phyloP scores from a whole-genome alignment of 2,888 invertebrate species.

The Stenodera caucasica region DNA sequence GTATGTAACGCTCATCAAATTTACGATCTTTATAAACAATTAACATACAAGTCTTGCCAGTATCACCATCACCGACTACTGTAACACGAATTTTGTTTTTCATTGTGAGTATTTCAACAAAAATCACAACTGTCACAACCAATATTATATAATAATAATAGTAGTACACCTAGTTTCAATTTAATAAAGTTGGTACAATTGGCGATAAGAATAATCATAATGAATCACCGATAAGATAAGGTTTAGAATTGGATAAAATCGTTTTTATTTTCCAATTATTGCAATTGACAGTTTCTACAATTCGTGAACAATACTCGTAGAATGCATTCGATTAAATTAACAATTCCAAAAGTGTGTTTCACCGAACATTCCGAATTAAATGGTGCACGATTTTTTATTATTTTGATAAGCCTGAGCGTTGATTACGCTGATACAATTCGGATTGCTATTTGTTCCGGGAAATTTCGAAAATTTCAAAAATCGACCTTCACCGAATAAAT shows the following conservation, averaged over 20 bases:
- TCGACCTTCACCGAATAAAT: too few species aligned
- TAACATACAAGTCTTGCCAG: conserved; percentile 87
- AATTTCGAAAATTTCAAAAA: conserved; percentile 11
- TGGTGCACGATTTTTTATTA: conserved; percentile 35
- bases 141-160: too few species aligned
- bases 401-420: conserved; percentile 29
- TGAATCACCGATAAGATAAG: neutral
- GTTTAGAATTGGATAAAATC: neutral
- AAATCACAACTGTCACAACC: too few species aligned
- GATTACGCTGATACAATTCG: conserved; percentile 21
- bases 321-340: conserved; percentile 27
- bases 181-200: too few species aligned
- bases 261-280: conserved; percentile 5
- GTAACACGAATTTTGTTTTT: conserved; percentile 71
- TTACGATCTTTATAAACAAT: conserved; percentile 64
- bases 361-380: conserved; percentile 38
- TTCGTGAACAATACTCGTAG: neutral
- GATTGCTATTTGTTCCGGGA: conserved; percentile 32
- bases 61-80: conserved; percentile 87
- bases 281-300: conserved; percentile 21
- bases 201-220: neutral
- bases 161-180: too few species aligned
- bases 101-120: conserved; percentile 11
- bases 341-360: conserved; percentile 31
- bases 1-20: conserved; percentile 78